Evolutionary conservation across 1,140 invertebrate species (phyloP).

Genomic region (Hycleus cichorii): DNA sequence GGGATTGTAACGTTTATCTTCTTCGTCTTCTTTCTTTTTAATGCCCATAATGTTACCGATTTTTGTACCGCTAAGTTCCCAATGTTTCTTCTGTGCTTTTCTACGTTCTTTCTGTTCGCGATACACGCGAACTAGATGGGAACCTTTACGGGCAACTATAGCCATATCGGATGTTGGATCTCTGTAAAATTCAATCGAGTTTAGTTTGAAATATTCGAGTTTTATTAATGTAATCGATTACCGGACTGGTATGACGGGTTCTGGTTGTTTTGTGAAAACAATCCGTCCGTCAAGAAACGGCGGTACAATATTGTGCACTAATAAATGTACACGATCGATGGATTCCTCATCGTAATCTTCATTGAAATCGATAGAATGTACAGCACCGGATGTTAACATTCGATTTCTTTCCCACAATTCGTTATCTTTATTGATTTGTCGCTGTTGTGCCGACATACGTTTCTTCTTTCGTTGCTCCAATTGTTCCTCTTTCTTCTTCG

Average conservation of each 20-base stretch:
- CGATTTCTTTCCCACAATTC: conserved; percentile 98
- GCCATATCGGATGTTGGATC: conserved; percentile 99
- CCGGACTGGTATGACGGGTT: conserved; percentile 86
- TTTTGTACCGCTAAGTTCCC: conserved; percentile 95
- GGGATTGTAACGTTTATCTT: conserved; percentile 53
- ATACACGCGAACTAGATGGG: conserved; percentile 77
- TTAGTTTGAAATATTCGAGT: neutral
- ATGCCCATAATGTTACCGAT: conserved; percentile 98
- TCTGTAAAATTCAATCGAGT: conserved; percentile 41
- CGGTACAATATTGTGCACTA: conserved; percentile 98
- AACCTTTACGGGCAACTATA: conserved; percentile 91
- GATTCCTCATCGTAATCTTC: conserved; percentile 94
- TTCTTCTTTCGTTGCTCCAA: conserved; percentile 84
- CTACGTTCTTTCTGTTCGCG: conserved; percentile 93
- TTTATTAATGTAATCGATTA: conserved; percentile 28
- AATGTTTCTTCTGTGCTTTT: conserved; percentile 97
- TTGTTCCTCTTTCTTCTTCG: conserved; percentile 85
- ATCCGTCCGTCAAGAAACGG: conserved; percentile 98
- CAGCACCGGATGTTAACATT: conserved; percentile 96
- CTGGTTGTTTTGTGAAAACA: conserved; percentile 98
- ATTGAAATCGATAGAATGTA: conserved; percentile 80
- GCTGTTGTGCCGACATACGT: conserved; percentile 85
- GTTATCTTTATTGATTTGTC: conserved; percentile 95
- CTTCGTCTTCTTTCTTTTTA: conserved; percentile 70
- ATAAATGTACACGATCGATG: conserved; percentile 81